Evolutionary conservation across 1,140 invertebrate species (phyloP).

Genomic region (Lordiphosa mommai): DNA sequence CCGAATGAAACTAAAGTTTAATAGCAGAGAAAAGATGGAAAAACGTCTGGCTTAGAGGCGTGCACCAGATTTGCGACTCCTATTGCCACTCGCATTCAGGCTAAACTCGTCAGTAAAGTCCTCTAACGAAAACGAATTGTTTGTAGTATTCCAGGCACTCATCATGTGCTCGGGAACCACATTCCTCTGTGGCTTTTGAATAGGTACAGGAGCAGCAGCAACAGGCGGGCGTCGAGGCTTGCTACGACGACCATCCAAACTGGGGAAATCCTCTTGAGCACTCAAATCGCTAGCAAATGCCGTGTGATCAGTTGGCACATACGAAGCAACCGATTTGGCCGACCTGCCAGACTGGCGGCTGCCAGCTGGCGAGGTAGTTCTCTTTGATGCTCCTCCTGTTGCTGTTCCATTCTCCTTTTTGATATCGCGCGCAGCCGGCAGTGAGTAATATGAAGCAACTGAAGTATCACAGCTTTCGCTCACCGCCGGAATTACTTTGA

Average conservation of each 20-base stretch:
- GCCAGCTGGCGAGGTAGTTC: not conserved
- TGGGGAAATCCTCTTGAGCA: conserved; percentile 14
- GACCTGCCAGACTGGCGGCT: conserved; percentile 1
- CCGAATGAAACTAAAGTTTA: too few species aligned
- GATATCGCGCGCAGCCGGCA: not conserved
- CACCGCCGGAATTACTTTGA: not conserved
- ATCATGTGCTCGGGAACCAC: not conserved
- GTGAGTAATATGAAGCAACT: conserved; percentile 5
- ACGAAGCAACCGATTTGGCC: not conserved
- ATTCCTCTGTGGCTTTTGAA: not conserved
- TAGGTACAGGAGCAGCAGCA: not conserved
- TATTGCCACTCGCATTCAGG: not conserved
- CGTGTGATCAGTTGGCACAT: conserved; percentile 12
- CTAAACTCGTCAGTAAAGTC: conserved; percentile 9
- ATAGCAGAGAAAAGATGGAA: too few species aligned
- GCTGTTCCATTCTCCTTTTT: not conserved
- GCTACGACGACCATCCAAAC: conserved; percentile 2
- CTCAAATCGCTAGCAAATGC: conserved; percentile 3
- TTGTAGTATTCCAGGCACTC: conserved; percentile 5
- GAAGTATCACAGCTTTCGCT: not conserved
- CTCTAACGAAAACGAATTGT: not conserved
- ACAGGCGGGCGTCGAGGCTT: not conserved
- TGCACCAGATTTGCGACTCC: not conserved
- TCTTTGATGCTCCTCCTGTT: not conserved
- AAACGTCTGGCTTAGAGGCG: too few species aligned